phyloP scores from a whole-genome alignment of 2,888 invertebrate species.

The Anthrax anthrax region DNA sequence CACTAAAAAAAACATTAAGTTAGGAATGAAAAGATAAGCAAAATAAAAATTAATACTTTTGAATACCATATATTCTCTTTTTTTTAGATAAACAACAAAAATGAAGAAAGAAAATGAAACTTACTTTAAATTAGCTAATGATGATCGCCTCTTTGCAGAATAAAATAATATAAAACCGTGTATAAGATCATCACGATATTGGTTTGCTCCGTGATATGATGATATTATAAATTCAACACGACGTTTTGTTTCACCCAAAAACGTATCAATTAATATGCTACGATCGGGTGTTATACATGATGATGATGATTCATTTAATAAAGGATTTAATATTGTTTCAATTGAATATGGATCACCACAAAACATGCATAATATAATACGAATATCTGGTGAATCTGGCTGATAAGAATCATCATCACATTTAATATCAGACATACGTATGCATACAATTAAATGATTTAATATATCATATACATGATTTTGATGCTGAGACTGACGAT shows the following conservation, averaged over 20 bases:
- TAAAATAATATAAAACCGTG: conserved; percentile 93
- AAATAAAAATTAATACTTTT: background rate
- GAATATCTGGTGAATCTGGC: conserved; percentile 35
- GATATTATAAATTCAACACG: conserved; percentile 83
- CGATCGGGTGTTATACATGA: conserved; percentile 54
- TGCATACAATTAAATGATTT: conserved; percentile 32
- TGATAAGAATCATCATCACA: conserved; percentile 31
- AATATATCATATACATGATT: conserved; percentile 35
- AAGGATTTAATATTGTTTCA: conserved; percentile 75
- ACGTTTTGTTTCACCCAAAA: conserved; percentile 78
- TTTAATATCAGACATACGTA: conserved; percentile 31
- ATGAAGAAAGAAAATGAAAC: too few relatives aligned
- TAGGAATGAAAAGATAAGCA: too few relatives aligned
- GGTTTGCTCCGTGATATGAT: conserved; percentile 87
- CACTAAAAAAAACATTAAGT: too few relatives aligned
- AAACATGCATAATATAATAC: conserved; percentile 90
- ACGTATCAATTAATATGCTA: conserved; percentile 81
- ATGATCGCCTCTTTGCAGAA: conserved; percentile 88
- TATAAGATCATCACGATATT: conserved; percentile 79
- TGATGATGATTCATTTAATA: conserved; percentile 74
- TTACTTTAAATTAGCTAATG: conserved; percentile 79
- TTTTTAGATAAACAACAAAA: too few relatives aligned
- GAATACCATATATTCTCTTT: too few relatives aligned
- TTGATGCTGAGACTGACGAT: conserved; percentile 32
- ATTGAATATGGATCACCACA: conserved; percentile 90